These are phyloP conservation scores for Eulemur rubriventer DNA, from an alignment of 2,797 vertebrate species.

Conservation along the genomic window DNA sequence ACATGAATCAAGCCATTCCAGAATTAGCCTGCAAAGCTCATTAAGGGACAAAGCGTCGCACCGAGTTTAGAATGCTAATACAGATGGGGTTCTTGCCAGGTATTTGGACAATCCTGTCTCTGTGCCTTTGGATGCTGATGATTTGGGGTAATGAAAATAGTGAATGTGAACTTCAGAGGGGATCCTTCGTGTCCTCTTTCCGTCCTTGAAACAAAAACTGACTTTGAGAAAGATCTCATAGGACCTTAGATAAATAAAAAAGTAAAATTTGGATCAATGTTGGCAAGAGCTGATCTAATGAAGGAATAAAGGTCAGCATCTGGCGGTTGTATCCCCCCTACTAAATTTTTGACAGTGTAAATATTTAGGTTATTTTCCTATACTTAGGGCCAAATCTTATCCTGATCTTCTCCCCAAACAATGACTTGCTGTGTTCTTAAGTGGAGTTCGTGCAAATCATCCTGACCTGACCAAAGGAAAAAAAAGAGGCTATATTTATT, in stretches of 20 bases:
- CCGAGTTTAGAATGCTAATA: background rate
- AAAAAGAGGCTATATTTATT: background rate
- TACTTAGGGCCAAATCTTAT: background rate
- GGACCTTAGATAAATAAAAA: slow-evolving; percentile 34
- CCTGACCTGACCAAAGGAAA: background rate
- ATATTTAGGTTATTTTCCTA: background rate
- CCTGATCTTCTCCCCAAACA: background rate
- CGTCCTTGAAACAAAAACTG: slow-evolving; percentile 22
- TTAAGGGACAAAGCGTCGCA: slow-evolving; percentile 9
- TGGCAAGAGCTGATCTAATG: slow-evolving; percentile 23
- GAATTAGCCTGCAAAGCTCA: slow-evolving; percentile 33
- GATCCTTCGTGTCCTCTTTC: slow-evolving; percentile 19
- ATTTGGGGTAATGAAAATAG: background rate
- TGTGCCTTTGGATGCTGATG: background rate
- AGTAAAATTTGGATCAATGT: slow-evolving; percentile 29
- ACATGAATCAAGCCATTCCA: slow-evolving; percentile 17
- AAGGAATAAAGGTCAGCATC: slow-evolving; percentile 21
- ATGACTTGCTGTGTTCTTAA: background rate
- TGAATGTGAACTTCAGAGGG: background rate
- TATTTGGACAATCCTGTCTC: background rate
- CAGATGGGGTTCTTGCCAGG: background rate
- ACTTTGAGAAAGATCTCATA: slow-evolving; percentile 36
- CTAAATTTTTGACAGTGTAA: background rate
- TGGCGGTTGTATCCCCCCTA: background rate
- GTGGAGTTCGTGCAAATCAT: slow-evolving; percentile 22